Percentiles rank a stretch among this genome's conserved stretches.
Evolutionary conservation across 2,797 vertebrate species (phyloP).

Genomic region (Echiichthys vipera): DNA sequence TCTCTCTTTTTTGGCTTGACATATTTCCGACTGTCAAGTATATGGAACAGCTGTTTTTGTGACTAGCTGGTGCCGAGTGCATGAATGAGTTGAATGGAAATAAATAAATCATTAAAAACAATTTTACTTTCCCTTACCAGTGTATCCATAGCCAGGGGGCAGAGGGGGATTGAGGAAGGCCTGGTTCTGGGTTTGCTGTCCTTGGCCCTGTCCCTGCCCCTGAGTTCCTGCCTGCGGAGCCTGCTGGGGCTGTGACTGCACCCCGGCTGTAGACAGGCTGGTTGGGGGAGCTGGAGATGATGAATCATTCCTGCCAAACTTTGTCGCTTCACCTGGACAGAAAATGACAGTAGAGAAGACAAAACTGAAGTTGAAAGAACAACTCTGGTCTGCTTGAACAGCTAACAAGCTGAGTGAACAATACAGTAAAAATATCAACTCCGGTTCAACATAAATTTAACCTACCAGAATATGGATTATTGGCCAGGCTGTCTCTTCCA

Average conservation of each 20-base stretch:
- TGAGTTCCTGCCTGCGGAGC: conserved; percentile 78
- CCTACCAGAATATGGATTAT: conserved; percentile 95
- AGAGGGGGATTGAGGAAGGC: conserved; percentile 94
- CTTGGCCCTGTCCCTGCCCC: conserved; percentile 82
- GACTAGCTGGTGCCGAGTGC: too few relatives aligned
- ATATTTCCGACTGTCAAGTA: too few relatives aligned
- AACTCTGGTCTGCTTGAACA: fast-evolving
- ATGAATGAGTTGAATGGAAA: neutral
- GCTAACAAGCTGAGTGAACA: too few relatives aligned
- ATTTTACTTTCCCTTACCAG: conserved; percentile 68
- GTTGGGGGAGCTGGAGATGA: conserved; percentile 93
- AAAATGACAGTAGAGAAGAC: neutral
- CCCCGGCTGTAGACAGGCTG: conserved; percentile 86
- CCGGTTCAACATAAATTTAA: neutral
- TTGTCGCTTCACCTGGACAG: conserved; percentile 91
- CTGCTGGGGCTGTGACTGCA: conserved; percentile 82
- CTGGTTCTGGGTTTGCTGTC: conserved; percentile 90
- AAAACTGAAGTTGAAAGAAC: neutral
- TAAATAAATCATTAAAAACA: neutral
- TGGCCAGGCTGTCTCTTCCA: conserved; percentile 93
- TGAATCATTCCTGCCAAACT: conserved; percentile 95
- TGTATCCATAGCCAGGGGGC: conserved; percentile 96
- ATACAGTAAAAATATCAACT: neutral
- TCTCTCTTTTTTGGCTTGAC: neutral
- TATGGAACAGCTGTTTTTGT: too few relatives aligned